A percentile compares a stretch with the other conserved stretches of the same genome.
phyloP scores from a whole-genome alignment of 2,797 vertebrate species.

The Clarias laeviceps region DNA sequence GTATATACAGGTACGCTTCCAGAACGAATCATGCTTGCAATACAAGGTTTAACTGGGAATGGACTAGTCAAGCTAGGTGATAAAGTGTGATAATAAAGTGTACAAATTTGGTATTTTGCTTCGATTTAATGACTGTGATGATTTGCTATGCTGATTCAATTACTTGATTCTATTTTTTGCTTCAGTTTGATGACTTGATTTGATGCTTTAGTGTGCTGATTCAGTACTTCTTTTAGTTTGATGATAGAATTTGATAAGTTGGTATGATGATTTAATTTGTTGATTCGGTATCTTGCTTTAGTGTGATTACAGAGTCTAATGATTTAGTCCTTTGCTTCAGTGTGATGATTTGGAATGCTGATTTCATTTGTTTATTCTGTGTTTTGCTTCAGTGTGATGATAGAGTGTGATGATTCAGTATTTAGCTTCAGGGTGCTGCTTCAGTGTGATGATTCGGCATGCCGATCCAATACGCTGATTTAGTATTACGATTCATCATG shows the following conservation, averaged over 20 bases:
- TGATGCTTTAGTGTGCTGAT: neutral
- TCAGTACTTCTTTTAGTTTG: too few species aligned
- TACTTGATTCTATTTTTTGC: neutral
- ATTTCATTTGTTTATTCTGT: neutral
- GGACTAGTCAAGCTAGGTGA: too few species aligned
- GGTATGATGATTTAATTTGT: neutral
- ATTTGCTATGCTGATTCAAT: neutral
- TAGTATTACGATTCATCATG: neutral
- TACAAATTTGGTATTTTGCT: neutral
- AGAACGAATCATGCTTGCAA: too few species aligned
- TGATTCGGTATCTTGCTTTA: neutral
- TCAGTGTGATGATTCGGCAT: neutral
- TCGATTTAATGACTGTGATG: neutral
- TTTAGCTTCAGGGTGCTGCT: neutral
- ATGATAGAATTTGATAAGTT: neutral
- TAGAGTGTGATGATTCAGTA: neutral
- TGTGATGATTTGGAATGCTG: neutral
- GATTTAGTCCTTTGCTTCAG: neutral
- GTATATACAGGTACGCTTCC: too few species aligned
- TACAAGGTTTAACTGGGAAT: too few species aligned
- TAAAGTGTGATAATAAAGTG: neutral
- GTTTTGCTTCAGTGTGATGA: neutral
- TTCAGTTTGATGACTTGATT: neutral
- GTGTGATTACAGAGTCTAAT: too few species aligned
- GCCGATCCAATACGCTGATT: neutral